These are phyloP conservation scores for Nemotelus nigrinus DNA, from an alignment of 2,888 invertebrate genomes.

Conservation along the genomic window DNA sequence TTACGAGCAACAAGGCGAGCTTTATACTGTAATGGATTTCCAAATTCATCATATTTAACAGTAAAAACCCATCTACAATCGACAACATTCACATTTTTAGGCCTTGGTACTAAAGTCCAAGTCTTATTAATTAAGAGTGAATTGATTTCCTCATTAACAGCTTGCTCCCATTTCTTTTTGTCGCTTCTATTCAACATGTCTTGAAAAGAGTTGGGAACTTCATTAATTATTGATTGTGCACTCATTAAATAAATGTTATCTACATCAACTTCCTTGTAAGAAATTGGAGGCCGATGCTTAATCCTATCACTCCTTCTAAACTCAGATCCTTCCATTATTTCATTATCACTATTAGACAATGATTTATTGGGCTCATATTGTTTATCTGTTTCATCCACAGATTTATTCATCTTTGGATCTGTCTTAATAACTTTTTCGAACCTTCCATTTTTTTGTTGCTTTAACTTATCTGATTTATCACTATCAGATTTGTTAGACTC, in stretches of 20 bases:
- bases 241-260: neutral
- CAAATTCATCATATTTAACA: too few species aligned
- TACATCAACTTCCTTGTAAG: neutral
- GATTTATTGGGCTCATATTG: too few species aligned
- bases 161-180: slow-evolving; percentile 52
- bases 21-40: too few species aligned
- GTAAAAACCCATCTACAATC: too few species aligned
- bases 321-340: too few species aligned
- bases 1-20: too few species aligned
- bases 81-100: too few species aligned
- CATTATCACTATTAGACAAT: too few species aligned
- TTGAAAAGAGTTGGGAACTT: slow-evolving; percentile 48
- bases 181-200: slow-evolving; percentile 49
- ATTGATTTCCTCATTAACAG: slow-evolving; percentile 53
- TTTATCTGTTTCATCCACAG: slow-evolving; percentile 13
- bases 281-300: neutral
- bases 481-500: slow-evolving; percentile 24
- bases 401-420: too few species aligned
- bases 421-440: too few species aligned
- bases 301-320: slow-evolving; percentile 8
- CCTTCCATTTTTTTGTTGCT: slow-evolving; percentile 15
- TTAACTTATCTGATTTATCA: slow-evolving; percentile 14
- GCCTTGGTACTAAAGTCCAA: too few species aligned
- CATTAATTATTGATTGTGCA: slow-evolving; percentile 38
- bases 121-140: too few species aligned